phyloP scores from a whole-genome alignment of 2,113 vertebrate species.

The Callospermophilus lateralis region DNA sequence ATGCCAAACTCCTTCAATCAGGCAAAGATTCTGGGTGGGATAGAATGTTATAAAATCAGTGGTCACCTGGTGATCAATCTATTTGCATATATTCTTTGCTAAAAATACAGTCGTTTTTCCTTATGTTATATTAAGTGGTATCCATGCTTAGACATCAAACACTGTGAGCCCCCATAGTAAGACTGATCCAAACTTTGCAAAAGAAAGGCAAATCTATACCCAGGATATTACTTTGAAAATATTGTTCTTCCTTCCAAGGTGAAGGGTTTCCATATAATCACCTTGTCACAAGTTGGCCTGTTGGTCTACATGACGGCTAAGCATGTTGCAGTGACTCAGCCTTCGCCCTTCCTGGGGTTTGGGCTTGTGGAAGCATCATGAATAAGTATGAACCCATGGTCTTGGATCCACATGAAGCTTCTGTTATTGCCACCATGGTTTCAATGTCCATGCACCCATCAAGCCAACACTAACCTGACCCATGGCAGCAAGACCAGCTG shows the following conservation, averaged over 20 bases:
- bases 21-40: background rate
- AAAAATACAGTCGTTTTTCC: background rate
- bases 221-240: background rate
- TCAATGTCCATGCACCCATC: background rate
- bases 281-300: background rate
- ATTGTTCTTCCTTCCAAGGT: background rate
- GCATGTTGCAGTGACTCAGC: background rate
- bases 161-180: background rate
- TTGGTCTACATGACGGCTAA: background rate
- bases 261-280: background rate
- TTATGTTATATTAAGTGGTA: background rate
- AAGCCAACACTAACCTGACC: background rate
- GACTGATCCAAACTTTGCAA: background rate
- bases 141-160: background rate
- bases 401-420: background rate
- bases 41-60: background rate
- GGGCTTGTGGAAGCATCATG: background rate
- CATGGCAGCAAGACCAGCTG: background rate
- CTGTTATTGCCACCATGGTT: background rate
- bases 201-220: background rate
- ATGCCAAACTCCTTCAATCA: background rate
- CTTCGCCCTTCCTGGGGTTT: background rate
- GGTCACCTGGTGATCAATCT: background rate
- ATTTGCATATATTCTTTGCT: background rate
- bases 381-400: background rate